Conservation (phyloP, 2,888 invertebrate genomes). For the Poecilobothrus nobilitatus region DNA sequence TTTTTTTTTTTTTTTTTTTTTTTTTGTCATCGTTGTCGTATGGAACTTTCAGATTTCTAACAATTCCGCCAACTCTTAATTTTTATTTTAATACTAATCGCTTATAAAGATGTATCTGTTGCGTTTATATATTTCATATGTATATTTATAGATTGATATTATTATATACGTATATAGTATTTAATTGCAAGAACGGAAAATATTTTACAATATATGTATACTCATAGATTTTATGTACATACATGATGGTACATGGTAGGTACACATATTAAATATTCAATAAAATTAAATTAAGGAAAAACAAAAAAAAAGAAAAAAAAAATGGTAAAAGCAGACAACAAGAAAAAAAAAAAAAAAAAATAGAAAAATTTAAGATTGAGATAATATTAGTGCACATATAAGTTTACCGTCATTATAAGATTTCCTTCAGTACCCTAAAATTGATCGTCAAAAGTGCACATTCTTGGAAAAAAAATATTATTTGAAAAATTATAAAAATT, state of each 20-base stretch:
- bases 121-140: not conserved
- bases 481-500: not conserved
- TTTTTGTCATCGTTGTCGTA: constrained; percentile 9
- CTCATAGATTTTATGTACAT: not conserved
- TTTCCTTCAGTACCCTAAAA: constrained; percentile 17
- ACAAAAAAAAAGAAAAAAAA: no score
- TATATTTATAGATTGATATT: not conserved
- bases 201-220: not conserved
- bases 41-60: not conserved
- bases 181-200: not conserved
- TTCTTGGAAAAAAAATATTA: constrained; percentile 7
- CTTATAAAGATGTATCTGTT: no score
- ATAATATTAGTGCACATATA: constrained; percentile 21
- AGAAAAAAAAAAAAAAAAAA: not conserved
- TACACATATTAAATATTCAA: no score
- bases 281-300: no score
- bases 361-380: not conserved
- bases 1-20: not conserved
- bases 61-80: not conserved
- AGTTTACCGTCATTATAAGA: constrained; percentile 20
- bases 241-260: not conserved
- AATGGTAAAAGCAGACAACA: no score
- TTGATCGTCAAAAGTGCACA: constrained; percentile 16
- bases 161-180: not conserved
- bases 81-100: no score